phyloP scores from a whole-genome alignment of 2,888 invertebrate species.

The Scaptomyza reducta region DNA sequence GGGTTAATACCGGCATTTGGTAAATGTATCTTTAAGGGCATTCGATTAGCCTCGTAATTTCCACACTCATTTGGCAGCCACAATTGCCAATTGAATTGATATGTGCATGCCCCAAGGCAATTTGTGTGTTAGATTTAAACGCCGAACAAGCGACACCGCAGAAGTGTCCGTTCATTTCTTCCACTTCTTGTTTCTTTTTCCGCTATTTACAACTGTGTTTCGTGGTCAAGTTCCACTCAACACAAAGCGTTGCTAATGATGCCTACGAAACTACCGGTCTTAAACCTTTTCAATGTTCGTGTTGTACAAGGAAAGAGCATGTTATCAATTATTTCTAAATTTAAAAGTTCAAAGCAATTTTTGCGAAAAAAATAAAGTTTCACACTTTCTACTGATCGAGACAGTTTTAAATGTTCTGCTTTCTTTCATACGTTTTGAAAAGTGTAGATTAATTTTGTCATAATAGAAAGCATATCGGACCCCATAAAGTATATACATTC shows the following conservation, averaged over 20 bases:
- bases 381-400: neutral
- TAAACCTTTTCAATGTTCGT: neutral
- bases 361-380: neutral
- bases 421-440: neutral
- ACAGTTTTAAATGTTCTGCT: neutral
- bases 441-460: no score
- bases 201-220: neutral
- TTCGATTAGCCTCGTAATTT: conserved; percentile 39
- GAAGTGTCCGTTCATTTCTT: neutral
- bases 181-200: neutral
- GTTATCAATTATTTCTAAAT: neutral
- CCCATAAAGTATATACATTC: no score
- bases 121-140: conserved; percentile 19
- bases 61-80: conserved; percentile 32
- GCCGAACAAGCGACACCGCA: neutral
- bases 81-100: conserved; percentile 30
- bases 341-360: neutral
- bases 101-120: conserved; percentile 21
- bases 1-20: conserved; percentile 16
- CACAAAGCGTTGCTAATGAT: neutral
- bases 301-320: neutral
- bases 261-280: neutral
- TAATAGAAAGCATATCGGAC: no score
- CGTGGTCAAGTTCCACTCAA: neutral
- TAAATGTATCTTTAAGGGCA: conserved; percentile 34